Percentiles rank a stretch among this genome's conserved stretches.
Evolutionary conservation across 2,888 invertebrate species (phyloP).

Genomic region (Lasioglossum lativentre): DNA sequence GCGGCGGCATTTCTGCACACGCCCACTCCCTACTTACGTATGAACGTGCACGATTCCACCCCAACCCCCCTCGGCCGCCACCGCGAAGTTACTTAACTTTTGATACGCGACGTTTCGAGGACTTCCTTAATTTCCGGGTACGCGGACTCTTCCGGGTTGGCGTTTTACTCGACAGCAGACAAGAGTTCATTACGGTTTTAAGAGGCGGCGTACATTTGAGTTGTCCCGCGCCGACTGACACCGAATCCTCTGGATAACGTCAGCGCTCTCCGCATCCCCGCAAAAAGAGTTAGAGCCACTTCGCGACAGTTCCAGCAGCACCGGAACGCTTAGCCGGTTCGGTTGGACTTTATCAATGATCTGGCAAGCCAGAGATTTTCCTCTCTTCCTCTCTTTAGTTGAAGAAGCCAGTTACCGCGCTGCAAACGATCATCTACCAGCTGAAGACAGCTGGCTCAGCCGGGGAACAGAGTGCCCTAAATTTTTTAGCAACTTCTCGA

Average conservation of each 20-base stretch:
- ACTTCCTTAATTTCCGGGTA: conserved; percentile 74
- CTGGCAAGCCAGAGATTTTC: background rate
- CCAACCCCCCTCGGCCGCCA: background rate
- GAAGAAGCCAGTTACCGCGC: background rate
- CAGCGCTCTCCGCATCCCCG: background rate
- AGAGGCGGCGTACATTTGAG: conserved; percentile 57
- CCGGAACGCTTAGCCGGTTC: background rate
- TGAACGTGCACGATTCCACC: conserved; percentile 44
- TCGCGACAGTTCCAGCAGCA: background rate
- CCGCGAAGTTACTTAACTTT: conserved; percentile 70
- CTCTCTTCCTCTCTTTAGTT: background rate
- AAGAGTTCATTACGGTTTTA: conserved; percentile 72
- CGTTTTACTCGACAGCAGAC: conserved; percentile 72
- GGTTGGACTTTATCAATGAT: conserved; percentile 6
- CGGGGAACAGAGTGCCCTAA: background rate
- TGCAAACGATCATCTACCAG: background rate
- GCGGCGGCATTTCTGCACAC: conserved; percentile 17
- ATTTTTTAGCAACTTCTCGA: background rate
- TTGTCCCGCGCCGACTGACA: conserved; percentile 22
- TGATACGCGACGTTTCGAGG: conserved; percentile 70
- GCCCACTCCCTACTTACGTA: conserved; percentile 30
- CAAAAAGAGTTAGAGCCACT: conserved; percentile 7
- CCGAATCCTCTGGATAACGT: conserved; percentile 27
- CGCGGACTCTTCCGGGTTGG: conserved; percentile 67
- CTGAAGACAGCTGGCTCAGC: background rate